Conservation (phyloP, 1,140 invertebrate species). For the Lordiphosa clarofinis region DNA sequence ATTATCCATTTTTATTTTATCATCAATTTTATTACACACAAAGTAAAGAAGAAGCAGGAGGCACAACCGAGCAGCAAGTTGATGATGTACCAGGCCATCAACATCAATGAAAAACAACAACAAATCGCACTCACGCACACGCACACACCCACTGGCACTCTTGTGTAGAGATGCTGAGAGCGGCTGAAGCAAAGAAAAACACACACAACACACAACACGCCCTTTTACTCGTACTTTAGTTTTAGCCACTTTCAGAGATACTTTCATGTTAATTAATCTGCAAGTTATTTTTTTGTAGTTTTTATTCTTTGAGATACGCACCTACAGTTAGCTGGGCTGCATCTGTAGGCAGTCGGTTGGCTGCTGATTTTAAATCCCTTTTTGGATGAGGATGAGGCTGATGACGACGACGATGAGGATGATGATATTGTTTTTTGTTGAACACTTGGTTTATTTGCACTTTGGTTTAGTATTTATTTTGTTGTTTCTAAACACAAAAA, state of each 20-base stretch:
- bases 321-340: conserved; percentile 31
- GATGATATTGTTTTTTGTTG: conserved; percentile 37
- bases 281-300: conserved; percentile 5
- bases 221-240: conserved; percentile 54
- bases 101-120: conserved; percentile 42
- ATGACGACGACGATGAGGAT: conserved; percentile 3
- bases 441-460: conserved; percentile 50
- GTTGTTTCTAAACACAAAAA: conserved; percentile 23
- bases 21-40: conserved; percentile 73
- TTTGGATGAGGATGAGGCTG: not conserved
- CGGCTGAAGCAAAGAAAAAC: not conserved
- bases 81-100: conserved; percentile 52
- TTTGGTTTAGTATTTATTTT: conserved; percentile 27
- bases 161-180: conserved; percentile 39
- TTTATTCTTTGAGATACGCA: conserved; percentile 33
- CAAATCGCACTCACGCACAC: conserved; percentile 9
- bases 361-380: conserved; percentile 10
- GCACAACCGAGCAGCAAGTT: conserved; percentile 53
- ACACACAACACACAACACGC: conserved; percentile 58
- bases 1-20: conserved; percentile 77
- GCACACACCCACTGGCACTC: conserved; percentile 4
- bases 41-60: conserved; percentile 48
- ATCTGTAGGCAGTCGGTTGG: conserved; percentile 24
- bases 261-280: conserved; percentile 12
- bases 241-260: conserved; percentile 10